These are phyloP conservation scores for Baryphthengus martii DNA, from an alignment of 2,113 vertebrate genomes.

Conservation along the genomic window DNA sequence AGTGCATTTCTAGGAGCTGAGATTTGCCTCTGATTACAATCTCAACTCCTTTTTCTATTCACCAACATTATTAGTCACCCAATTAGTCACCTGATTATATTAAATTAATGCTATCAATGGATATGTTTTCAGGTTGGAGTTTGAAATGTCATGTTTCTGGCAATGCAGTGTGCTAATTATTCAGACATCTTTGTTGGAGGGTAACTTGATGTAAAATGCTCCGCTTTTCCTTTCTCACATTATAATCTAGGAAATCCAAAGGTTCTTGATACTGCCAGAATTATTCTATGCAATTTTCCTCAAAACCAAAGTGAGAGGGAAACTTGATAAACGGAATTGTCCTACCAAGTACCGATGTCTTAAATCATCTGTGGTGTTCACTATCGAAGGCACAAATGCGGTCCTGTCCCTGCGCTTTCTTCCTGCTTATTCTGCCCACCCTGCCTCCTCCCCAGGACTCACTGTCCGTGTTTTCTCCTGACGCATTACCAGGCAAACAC, in stretches of 20 bases:
- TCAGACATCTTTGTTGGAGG: background rate
- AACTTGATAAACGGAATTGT: background rate
- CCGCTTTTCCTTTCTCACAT: background rate
- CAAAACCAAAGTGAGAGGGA: background rate
- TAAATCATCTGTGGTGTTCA: background rate
- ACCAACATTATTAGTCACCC: constrained; percentile 7
- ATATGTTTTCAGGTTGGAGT: background rate
- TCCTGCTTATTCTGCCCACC: background rate
- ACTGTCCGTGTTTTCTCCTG: background rate
- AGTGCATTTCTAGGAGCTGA: background rate
- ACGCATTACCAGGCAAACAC: background rate
- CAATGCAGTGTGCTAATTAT: background rate
- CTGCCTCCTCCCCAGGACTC: background rate
- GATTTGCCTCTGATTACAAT: background rate
- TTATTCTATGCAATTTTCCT: background rate
- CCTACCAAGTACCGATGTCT: background rate
- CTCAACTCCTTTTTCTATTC: background rate
- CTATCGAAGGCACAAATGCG: background rate
- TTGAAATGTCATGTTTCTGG: background rate
- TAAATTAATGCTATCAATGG: constrained; percentile 1
- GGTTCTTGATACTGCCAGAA: background rate
- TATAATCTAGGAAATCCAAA: background rate
- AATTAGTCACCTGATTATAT: constrained; percentile 11
- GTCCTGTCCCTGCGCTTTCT: accelerated
- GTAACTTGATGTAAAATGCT: background rate